These are phyloP conservation scores for Bombus breviceps DNA, from an alignment of 1,140 invertebrate genomes.

Conservation along the genomic window DNA sequence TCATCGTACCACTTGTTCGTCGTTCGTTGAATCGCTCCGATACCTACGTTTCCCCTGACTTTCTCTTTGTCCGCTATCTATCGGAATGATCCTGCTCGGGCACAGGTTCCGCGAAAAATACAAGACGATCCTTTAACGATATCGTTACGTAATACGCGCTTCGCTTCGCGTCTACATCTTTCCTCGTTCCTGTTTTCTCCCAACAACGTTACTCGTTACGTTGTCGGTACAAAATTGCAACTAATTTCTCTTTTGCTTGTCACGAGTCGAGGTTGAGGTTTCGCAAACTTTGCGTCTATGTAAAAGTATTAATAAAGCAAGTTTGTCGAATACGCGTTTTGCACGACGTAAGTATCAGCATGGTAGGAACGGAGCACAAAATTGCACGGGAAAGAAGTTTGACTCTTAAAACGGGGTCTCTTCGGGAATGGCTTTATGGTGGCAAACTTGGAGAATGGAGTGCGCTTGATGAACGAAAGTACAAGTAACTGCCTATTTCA, in stretches of 20 bases:
- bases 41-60: not conserved
- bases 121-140: slow-evolving; percentile 1
- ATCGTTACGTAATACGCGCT: slow-evolving; percentile 9
- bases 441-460: slow-evolving; percentile 36
- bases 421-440: slow-evolving; percentile 23
- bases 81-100: not conserved
- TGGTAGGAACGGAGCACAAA: not conserved
- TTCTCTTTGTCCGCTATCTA: not conserved
- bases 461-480: slow-evolving; percentile 34
- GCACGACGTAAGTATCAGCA: not conserved
- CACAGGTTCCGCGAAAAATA: no score
- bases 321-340: not conserved
- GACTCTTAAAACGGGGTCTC: slow-evolving; percentile 1
- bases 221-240: not conserved
- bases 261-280: not conserved
- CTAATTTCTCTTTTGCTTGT: not conserved
- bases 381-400: slow-evolving; percentile 5
- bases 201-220: not conserved
- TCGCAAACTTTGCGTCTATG: not conserved
- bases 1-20: slow-evolving; percentile 29
- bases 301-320: slow-evolving; percentile 7
- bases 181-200: not conserved
- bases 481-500: slow-evolving; percentile 46
- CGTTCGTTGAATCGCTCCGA: not conserved
- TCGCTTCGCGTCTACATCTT: not conserved